Evolutionary conservation across 1,140 invertebrate genomes (phyloP).

Genomic region (Cotesia vestalis): DNA sequence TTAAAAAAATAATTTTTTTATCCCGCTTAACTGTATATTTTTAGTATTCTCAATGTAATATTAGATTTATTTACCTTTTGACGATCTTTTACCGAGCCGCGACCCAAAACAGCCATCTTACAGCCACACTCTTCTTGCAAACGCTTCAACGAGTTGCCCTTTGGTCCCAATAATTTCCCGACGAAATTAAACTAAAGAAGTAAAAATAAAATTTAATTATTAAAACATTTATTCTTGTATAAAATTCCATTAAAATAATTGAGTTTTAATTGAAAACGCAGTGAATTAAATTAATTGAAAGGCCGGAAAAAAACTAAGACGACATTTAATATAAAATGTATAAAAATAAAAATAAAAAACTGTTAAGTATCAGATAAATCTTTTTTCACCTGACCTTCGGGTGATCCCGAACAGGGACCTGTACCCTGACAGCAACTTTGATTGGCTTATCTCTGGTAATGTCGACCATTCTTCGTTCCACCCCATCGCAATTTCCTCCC

Average conservation of each 20-base stretch:
- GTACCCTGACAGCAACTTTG: constrained; percentile 81
- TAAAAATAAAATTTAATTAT: constrained; percentile 39
- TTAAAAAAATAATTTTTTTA: no score
- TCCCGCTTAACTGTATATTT: not conserved
- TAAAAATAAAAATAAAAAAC: constrained; percentile 10
- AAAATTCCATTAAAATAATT: constrained; percentile 3
- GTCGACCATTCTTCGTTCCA: constrained; percentile 76
- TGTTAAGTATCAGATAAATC: no score
- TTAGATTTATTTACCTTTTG: constrained; percentile 73
- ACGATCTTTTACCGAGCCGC: constrained; percentile 90
- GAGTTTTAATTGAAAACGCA: not conserved
- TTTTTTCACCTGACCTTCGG: constrained; percentile 73
- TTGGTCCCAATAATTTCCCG: constrained; percentile 89
- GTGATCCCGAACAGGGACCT: constrained; percentile 83
- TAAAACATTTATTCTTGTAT: not conserved
- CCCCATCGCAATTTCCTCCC: constrained; percentile 47
- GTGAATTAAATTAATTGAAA: not conserved
- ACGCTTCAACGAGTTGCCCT: constrained; percentile 88
- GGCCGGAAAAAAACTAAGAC: not conserved
- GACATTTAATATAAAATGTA: not conserved
- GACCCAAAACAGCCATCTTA: constrained; percentile 90
- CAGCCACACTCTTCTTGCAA: constrained; percentile 92
- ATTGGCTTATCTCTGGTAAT: constrained; percentile 85
- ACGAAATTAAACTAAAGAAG: constrained; percentile 87
- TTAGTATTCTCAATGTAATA: not conserved